Conservation (phyloP, 2,888 invertebrate species). For the Epistrophella euchroma region DNA sequence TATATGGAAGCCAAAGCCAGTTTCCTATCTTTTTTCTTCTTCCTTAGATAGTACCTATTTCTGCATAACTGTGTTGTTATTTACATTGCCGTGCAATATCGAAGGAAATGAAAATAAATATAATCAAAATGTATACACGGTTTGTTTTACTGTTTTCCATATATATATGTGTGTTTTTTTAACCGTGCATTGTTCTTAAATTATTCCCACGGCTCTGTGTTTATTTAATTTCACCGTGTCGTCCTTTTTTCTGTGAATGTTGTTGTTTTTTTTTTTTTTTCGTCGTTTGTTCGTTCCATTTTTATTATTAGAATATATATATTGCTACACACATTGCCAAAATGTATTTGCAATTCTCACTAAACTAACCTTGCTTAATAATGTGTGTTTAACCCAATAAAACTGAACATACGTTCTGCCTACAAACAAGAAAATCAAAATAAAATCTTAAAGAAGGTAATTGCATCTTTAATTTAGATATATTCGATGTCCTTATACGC, state of each 20-base stretch:
- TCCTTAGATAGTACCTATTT: slow-evolving; percentile 58
- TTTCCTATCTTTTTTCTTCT: slow-evolving; percentile 58
- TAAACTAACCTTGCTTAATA: slow-evolving; percentile 52
- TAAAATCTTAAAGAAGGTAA: slow-evolving; percentile 58
- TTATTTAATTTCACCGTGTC: slow-evolving; percentile 38
- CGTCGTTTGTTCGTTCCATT: not conserved
- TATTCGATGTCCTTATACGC: slow-evolving; percentile 21
- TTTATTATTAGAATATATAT: slow-evolving; percentile 13
- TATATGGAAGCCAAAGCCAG: slow-evolving; percentile 30
- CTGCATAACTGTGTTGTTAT: slow-evolving; percentile 74
- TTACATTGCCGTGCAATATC: slow-evolving; percentile 65
- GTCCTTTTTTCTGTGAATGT: slow-evolving; percentile 31
- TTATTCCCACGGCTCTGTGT: slow-evolving; percentile 40
- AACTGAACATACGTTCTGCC: slow-evolving; percentile 41
- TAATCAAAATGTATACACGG: slow-evolving; percentile 41
- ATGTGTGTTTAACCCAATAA: slow-evolving; percentile 50
- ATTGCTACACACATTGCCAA: slow-evolving; percentile 44
- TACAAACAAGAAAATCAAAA: slow-evolving; percentile 16
- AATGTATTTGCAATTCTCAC: slow-evolving; percentile 23
- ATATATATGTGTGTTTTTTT: slow-evolving; percentile 36
- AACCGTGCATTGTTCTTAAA: slow-evolving; percentile 66
- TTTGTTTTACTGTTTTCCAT: slow-evolving; percentile 12
- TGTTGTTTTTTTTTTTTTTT: not conserved
- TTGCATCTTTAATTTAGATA: slow-evolving; percentile 35
- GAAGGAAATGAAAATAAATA: slow-evolving; percentile 46